Conservation (phyloP, 2,888 invertebrate genomes). For the Villa cingulata region DNA sequence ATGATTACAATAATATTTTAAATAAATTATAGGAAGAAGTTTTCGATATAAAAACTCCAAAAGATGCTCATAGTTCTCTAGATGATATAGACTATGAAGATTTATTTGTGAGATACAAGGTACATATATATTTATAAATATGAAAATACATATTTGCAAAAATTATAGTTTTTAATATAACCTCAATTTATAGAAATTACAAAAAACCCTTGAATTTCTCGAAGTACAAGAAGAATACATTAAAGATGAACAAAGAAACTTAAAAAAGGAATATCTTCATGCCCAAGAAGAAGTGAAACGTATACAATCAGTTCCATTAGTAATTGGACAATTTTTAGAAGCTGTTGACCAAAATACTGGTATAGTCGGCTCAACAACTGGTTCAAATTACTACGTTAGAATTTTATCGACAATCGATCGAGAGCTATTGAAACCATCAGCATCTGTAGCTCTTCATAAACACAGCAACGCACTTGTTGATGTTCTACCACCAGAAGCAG, state of each 20-base stretch:
- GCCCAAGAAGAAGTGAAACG: conserved; percentile 97
- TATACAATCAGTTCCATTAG: conserved; percentile 96
- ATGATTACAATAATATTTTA: no score
- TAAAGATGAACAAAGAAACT: conserved; percentile 96
- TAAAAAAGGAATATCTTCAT: conserved; percentile 97
- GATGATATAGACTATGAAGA: conserved; percentile 84
- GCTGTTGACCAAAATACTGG: conserved; percentile 99
- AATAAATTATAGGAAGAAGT: conserved; percentile 50
- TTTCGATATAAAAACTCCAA: conserved; percentile 49
- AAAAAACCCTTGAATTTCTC: conserved; percentile 89
- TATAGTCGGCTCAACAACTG: conserved; percentile 97
- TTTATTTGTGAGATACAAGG: conserved; percentile 91
- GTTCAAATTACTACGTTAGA: conserved; percentile 97
- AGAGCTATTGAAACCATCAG: conserved; percentile 92
- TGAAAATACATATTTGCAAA: not conserved
- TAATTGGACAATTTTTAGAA: conserved; percentile 98
- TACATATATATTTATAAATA: conserved; percentile 23
- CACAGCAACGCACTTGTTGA: conserved; percentile 99
- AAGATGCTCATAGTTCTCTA: conserved; percentile 50
- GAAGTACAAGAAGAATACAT: conserved; percentile 99
- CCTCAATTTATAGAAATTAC: conserved; percentile 58
- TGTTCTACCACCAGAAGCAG: conserved; percentile 96
- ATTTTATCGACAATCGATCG: conserved; percentile 97
- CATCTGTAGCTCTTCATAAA: conserved; percentile 96
- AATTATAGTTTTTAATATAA: conserved; percentile 3